These are phyloP conservation scores for Esox lucius DNA, from an alignment of 2,797 vertebrate species.

Conservation along the genomic window DNA sequence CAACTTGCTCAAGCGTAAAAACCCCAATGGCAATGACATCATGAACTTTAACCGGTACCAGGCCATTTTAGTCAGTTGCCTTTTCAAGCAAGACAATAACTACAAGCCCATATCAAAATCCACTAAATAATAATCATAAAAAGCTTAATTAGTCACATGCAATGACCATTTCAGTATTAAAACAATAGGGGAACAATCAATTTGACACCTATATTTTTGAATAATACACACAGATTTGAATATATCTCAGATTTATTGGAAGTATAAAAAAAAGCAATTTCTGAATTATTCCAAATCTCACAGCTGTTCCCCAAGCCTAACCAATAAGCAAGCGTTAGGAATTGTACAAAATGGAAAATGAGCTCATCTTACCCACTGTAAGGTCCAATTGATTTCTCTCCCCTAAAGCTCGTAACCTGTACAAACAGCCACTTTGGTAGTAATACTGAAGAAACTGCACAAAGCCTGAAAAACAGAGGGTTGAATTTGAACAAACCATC, in stretches of 20 bases:
- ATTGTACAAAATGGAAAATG: slow-evolving; percentile 41
- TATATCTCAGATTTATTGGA: too few relatives aligned
- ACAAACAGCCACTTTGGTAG: slow-evolving; percentile 97
- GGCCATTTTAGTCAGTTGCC: too few relatives aligned
- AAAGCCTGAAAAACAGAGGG: slow-evolving; percentile 78
- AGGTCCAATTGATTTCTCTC: slow-evolving; percentile 96
- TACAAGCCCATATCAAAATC: slow-evolving; percentile 51
- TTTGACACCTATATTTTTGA: too few relatives aligned
- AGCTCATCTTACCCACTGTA: slow-evolving; percentile 87
- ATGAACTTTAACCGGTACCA: too few relatives aligned
- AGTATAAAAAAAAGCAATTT: too few relatives aligned
- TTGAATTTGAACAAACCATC: slow-evolving; percentile 7
- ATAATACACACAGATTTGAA: too few relatives aligned
- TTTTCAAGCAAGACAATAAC: background rate
- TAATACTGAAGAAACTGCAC: slow-evolving; percentile 99
- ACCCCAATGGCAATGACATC: too few relatives aligned
- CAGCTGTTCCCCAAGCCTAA: slow-evolving; percentile 41
- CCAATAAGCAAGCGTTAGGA: slow-evolving; percentile 14
- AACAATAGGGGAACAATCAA: too few relatives aligned
- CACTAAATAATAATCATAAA: slow-evolving; percentile 38
- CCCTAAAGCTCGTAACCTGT: slow-evolving; percentile 90
- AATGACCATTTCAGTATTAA: too few relatives aligned
- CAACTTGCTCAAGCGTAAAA: too few relatives aligned
- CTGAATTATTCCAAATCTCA: slow-evolving; percentile 34
- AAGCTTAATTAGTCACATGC: background rate